A percentile compares a stretch with the other conserved stretches of the same genome.
phyloP scores from a whole-genome alignment of 2,797 vertebrate species.

The Myoxocephalus aenaeus region DNA sequence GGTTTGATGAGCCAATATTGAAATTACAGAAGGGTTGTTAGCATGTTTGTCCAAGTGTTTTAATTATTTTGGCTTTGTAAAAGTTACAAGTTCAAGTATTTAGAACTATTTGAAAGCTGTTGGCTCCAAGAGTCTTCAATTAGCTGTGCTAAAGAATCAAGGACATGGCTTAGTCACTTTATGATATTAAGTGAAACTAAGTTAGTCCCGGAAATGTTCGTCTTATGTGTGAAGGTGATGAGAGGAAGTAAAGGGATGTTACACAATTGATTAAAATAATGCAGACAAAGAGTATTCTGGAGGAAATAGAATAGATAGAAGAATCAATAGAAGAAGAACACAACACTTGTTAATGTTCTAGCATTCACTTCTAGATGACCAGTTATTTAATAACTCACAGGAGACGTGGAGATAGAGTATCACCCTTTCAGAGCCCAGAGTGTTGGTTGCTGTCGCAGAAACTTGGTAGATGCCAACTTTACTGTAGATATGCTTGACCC shows the following conservation, averaged over 20 bases:
- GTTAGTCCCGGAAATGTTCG: not conserved
- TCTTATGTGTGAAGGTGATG: not conserved
- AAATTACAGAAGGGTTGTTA: slow-evolving; percentile 3
- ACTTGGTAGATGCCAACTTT: slow-evolving; percentile 94
- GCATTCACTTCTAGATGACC: not conserved
- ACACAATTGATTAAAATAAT: not conserved
- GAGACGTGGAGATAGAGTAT: slow-evolving; percentile 91
- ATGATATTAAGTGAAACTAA: not conserved
- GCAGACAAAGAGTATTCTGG: not conserved
- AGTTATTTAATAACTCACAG: slow-evolving; percentile 81
- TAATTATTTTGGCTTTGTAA: not conserved
- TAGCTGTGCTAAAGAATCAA: not conserved
- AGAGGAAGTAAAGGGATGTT: not conserved
- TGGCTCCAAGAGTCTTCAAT: not conserved
- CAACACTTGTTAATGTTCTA: not conserved
- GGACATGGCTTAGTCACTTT: not conserved
- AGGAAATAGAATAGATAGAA: not conserved
- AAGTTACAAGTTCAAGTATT: slow-evolving; percentile 14
- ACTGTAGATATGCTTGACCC: slow-evolving; percentile 90
- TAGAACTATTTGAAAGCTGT: slow-evolving; percentile 22
- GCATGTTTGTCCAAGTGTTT: slow-evolving; percentile 1
- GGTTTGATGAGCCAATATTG: slow-evolving; percentile 48
- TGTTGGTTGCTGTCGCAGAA: slow-evolving; percentile 88
- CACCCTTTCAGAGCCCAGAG: slow-evolving; percentile 84
- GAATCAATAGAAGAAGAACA: not conserved